Evolutionary conservation across 2,113 vertebrate genomes (phyloP), one percentile per base, ranked within the genome.

Genomic region (Pterophyllum scalare): DNA sequence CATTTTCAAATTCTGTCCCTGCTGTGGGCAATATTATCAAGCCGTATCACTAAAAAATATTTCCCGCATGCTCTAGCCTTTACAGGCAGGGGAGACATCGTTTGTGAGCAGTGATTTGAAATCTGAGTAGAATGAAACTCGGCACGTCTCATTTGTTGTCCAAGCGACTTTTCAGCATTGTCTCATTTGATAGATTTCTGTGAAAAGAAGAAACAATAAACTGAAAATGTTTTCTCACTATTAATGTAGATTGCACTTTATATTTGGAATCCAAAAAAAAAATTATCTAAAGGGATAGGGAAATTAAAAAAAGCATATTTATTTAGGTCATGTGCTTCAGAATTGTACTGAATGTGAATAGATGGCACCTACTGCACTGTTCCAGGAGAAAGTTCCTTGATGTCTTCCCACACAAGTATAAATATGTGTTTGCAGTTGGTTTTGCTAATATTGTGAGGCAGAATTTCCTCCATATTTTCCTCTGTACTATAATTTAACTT

Each of bases 1-100:
- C 79, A 83, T 88, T 90, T 85, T 75, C 82, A 88, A 82, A 88
- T 83, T 67, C 87, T 26, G 40, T 77, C 59, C 85, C 91, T 52
- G 88, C 83, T 91, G 88, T 80, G 79, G 67, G 43, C 46, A 58
- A 88, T 76, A 87, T 87, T 77, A 87, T 75, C 20, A 8, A 75
- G 46, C 33, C 35, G 28, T 28, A 4, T 13, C 22, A 65, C 61
- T 49, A 33, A 72, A 65, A 59, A 78, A 84, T 84, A 56, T 57
- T 22, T 58, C 59, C 57, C 1, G 61, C 3, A 75, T 46, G 58
- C 38, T 35, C 52, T 19, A 38, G 80, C 61, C 59, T 78, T 19
- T 38, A 67, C 56, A 80, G 33, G 67, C 81, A 20, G 77, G 6
- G 64, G 77, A n/a, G 26, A 58, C 70, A 10, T 81, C 22, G 54